Evolutionary conservation across 2,888 invertebrate genomes (phyloP).

Genomic region (Parasteatoda lunata): DNA sequence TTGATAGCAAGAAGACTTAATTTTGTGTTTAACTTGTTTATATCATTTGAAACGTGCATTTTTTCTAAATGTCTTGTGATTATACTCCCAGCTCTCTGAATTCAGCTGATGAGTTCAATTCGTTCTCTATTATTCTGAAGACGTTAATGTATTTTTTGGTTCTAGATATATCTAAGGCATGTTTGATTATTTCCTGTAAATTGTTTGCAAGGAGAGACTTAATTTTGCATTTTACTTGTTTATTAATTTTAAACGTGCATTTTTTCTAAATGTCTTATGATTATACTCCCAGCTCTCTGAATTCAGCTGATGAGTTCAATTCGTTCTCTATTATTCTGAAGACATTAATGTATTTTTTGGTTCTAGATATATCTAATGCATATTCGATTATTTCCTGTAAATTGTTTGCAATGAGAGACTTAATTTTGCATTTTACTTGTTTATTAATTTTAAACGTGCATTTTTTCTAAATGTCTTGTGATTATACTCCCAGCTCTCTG

Average conservation of each 20-base stretch:
- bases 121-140: neutral
- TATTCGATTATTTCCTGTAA: neutral
- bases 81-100: slow-evolving; percentile 22
- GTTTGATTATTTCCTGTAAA: no score
- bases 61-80: neutral
- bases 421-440: no score
- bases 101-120: neutral
- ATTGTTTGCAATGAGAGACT: no score
- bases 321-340: slow-evolving; percentile 1
- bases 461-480: no score
- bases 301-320: neutral
- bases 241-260: neutral
- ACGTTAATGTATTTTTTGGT: neutral
- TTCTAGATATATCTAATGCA: neutral
- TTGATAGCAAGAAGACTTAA: neutral
- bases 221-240: neutral
- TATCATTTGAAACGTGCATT: neutral
- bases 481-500: no score
- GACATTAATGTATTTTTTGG: neutral
- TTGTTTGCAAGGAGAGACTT: neutral
- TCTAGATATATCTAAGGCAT: neutral
- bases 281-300: slow-evolving; percentile 23
- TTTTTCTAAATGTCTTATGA: neutral
- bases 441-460: no score
- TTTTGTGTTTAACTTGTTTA: neutral